Evolutionary conservation across 2,888 invertebrate species (phyloP), one percentile per base, ranked within the genome.

Genomic region (Ectemnius cavifrons): DNA sequence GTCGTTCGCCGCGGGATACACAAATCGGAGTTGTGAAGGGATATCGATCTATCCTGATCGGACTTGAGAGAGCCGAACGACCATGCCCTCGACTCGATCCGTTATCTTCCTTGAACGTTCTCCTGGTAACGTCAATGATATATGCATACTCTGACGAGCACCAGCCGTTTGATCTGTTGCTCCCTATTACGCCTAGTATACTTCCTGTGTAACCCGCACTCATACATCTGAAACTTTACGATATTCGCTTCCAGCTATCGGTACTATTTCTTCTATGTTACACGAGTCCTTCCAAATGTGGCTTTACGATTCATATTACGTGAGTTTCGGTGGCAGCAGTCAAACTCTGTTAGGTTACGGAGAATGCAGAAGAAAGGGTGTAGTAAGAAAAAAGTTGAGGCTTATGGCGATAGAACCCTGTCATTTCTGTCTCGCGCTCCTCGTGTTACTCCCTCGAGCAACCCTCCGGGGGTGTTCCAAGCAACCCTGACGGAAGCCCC

Each of bases 391-490:
- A 47, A 11, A 11, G 6, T 18, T 23, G 45, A 37, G 20, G 16
- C 23, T 52, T 23, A 71, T 62, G 65, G 64, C 59, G 75, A 75
- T 74, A 68, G 63, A 46, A 28, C 45, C 57, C 61, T 52, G 27
- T 67, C 49, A 59, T 67, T 63, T 67, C 62, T 37, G 47, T 11
- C 64, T 47, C 20, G 16, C 37, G 60, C 28, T 16, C 65, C 68
- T 71, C 67, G 58, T 68, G 77, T 71, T 75, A 75, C 75, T 75
- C 68, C 68, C 76, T 71, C 28, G 56, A 64, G 58, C 67, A 76
- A 75, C 72, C 61, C 56, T 59, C 47, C 52, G 62, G 71, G 67
- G 72, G 69, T 69, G 61, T 73, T 67, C 63, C 49, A 46, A 20
- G 18, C 16, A 52, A 37, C 5, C 52, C 5, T 60, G 67, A 18